These are phyloP conservation scores for Catonia carolina DNA, from an alignment of 2,888 invertebrate genomes.

Conservation along the genomic window DNA sequence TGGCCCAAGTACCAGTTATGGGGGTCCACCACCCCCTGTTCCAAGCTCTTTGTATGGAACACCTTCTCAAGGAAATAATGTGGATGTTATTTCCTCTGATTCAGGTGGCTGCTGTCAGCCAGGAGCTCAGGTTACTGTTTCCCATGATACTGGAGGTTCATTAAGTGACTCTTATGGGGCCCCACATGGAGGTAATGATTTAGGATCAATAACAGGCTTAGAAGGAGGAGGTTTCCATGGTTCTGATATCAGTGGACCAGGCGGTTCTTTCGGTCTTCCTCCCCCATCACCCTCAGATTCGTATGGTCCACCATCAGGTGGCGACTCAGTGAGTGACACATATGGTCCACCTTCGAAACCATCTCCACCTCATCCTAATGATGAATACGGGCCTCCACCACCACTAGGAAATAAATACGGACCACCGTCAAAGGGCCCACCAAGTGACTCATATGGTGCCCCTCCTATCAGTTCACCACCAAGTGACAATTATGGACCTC, in stretches of 20 bases:
- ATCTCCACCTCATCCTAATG: slow-evolving; percentile 21
- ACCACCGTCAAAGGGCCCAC: slow-evolving; percentile 34
- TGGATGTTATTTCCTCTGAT: too few species aligned
- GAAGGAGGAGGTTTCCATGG: slow-evolving; percentile 5
- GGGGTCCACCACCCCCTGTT: slow-evolving; percentile 20
- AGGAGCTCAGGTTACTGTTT: not conserved
- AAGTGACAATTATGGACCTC: slow-evolving; percentile 16
- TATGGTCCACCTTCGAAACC: slow-evolving; percentile 28
- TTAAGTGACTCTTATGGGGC: not conserved
- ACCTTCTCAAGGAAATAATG: slow-evolving; percentile 12
- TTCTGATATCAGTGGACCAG: too few species aligned
- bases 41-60: slow-evolving; percentile 20
- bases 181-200: slow-evolving; percentile 2
- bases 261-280: not conserved
- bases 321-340: slow-evolving; percentile 21
- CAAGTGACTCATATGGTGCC: slow-evolving; percentile 50
- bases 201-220: slow-evolving; percentile 18
- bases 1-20: slow-evolving; percentile 7
- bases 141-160: not conserved
- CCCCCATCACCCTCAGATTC: not conserved
- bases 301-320: not conserved
- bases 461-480: slow-evolving; percentile 38
- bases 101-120: not conserved
- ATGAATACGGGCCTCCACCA: slow-evolving; percentile 28
- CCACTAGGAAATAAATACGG: slow-evolving; percentile 37